phyloP scores from a whole-genome alignment of 30 jellyfish, hydroid and myxozoan species.

The Pelagia noctiluca region DNA sequence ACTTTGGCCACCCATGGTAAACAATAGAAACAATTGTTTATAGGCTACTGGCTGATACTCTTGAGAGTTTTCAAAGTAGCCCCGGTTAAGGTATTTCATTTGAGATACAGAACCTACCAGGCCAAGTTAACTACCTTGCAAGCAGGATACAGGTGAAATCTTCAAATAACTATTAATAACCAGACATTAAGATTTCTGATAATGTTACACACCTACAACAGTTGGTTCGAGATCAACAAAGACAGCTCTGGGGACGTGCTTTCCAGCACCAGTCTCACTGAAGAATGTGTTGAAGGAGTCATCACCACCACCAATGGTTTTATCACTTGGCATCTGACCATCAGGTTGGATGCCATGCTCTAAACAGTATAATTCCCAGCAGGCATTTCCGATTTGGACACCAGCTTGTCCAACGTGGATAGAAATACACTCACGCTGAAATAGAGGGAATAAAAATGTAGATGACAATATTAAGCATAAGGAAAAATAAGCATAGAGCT shows the following conservation, averaged over 20 bases:
- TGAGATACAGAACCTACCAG: too few relatives aligned
- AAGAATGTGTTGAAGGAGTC: constrained; percentile 94
- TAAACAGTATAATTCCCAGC: constrained; percentile 97
- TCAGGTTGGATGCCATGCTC: constrained; percentile 99
- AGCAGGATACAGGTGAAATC: too few relatives aligned
- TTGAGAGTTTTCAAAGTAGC: too few relatives aligned
- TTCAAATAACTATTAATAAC: too few relatives aligned
- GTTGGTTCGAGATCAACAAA: constrained; percentile 94
- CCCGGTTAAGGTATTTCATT: too few relatives aligned
- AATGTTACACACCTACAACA: constrained; percentile 74
- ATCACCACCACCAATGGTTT: constrained; percentile 96
- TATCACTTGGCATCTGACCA: constrained; percentile 96
- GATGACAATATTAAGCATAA: too few relatives aligned
- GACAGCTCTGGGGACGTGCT: constrained; percentile 95
- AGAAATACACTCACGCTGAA: constrained; percentile 94
- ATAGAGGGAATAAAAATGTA: not conserved
- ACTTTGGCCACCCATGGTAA: too few relatives aligned
- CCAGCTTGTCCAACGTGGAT: constrained; percentile 99
- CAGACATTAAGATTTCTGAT: not conserved
- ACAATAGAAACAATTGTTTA: too few relatives aligned
- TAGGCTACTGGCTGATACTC: too few relatives aligned
- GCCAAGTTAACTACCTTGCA: too few relatives aligned
- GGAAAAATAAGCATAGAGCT: too few relatives aligned
- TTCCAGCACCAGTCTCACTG: constrained; percentile 98
- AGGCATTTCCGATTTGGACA: constrained; percentile 93